Conservation (phyloP, 2,888 invertebrate genomes). For the Heliothis peltigera region DNA sequence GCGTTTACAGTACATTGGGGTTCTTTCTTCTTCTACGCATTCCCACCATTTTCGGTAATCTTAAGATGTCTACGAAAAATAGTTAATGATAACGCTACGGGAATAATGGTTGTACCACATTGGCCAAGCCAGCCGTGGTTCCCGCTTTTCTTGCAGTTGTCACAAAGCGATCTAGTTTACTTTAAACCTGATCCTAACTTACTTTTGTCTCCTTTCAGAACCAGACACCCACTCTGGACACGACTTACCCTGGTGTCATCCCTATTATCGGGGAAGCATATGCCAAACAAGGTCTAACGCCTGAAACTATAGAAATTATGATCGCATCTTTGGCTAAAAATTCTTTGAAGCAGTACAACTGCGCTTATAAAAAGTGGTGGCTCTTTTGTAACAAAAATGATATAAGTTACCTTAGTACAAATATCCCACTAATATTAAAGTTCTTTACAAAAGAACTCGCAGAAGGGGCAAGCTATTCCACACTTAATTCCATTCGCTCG, state of each 20-base stretch:
- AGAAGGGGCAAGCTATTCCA: neutral
- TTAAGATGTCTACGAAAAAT: constrained; percentile 17
- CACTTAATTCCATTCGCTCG: neutral
- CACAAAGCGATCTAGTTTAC: neutral
- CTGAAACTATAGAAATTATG: constrained; percentile 4
- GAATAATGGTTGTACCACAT: constrained; percentile 13
- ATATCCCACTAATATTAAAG: too few relatives aligned
- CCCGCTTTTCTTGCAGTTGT: constrained; percentile 3
- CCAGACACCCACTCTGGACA: constrained; percentile 15
- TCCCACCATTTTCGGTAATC: constrained; percentile 9
- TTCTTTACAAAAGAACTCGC: neutral
- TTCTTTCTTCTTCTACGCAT: constrained; percentile 4
- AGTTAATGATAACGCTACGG: constrained; percentile 13
- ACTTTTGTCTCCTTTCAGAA: constrained; percentile 13
- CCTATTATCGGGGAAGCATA: constrained; percentile 12
- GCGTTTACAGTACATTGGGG: constrained; percentile 12
- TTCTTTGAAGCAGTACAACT: constrained; percentile 3
- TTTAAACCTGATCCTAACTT: constrained; percentile 3
- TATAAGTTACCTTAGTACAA: neutral
- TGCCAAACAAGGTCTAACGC: neutral
- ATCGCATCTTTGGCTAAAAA: neutral
- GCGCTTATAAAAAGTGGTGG: constrained; percentile 11
- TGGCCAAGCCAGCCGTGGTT: constrained; percentile 20
- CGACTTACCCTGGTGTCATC: constrained; percentile 18
- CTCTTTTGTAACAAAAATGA: neutral